Evolutionary conservation across 1,140 invertebrate species (phyloP).

Genomic region (Euwallacea similis): DNA sequence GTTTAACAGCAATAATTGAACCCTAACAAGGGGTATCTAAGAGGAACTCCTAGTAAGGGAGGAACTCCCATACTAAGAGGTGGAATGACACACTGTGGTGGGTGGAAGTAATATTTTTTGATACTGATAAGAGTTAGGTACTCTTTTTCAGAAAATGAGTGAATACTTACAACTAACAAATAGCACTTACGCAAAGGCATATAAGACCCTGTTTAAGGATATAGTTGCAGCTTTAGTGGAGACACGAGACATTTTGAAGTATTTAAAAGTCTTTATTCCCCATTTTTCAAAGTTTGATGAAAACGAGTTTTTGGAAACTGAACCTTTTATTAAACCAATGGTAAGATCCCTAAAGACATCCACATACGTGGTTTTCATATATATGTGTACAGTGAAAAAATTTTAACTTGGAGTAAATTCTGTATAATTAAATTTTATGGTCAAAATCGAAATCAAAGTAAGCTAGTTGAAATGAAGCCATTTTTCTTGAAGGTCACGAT

Average conservation of each 20-base stretch:
- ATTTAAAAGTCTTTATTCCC: constrained; percentile 63
- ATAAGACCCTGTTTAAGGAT: constrained; percentile 62
- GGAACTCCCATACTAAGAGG: no score
- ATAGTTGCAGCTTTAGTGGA: constrained; percentile 58
- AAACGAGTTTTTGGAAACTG: constrained; percentile 66
- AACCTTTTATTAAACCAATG: constrained; percentile 65
- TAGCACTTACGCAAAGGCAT: constrained; percentile 66
- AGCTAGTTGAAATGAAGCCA: no score
- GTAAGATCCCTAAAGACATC: constrained; percentile 21
- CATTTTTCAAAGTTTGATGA: constrained; percentile 73
- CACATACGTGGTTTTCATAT: no score
- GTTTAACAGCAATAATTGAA: no score
- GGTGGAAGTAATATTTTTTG: not conserved
- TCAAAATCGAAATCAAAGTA: no score
- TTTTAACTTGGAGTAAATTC: no score
- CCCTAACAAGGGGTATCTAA: no score
- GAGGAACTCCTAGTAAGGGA: no score
- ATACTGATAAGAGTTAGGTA: not conserved
- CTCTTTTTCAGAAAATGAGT: constrained; percentile 64
- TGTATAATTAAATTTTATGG: no score
- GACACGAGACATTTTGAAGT: constrained; percentile 67
- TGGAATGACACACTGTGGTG: not conserved
- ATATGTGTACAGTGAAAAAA: no score
- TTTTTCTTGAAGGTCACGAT: no score
- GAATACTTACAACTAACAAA: constrained; percentile 63